Conservation (phyloP, 2,113 vertebrate species). For the Tachysurus fulvidraco region DNA sequence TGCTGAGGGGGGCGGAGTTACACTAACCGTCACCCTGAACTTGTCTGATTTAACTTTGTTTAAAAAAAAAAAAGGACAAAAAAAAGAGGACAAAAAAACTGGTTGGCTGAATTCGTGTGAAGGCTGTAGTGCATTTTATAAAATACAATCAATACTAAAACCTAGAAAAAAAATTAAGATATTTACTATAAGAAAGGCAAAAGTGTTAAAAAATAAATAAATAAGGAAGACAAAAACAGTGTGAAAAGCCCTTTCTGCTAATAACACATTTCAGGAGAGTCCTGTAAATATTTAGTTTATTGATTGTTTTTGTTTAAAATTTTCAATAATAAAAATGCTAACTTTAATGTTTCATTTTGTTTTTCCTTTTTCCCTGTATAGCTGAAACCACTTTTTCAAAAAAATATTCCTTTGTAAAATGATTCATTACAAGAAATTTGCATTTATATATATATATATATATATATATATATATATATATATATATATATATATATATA, state of each 20-base stretch:
- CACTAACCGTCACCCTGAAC: slow-evolving; percentile 42
- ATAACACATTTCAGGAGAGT: slow-evolving; percentile 72
- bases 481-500: too few species aligned
- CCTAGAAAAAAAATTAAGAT: slow-evolving; percentile 55
- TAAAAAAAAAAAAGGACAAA: slow-evolving; percentile 42
- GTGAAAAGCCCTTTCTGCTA: slow-evolving; percentile 67
- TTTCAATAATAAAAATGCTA: slow-evolving; percentile 62
- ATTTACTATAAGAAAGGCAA: slow-evolving; percentile 49
- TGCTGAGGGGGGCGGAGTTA: slow-evolving; percentile 53
- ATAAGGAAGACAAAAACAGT: slow-evolving; percentile 57
- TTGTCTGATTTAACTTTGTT: slow-evolving; percentile 48
- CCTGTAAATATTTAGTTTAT: slow-evolving; percentile 72
- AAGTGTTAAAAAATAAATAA: slow-evolving; percentile 11
- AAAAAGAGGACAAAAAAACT: slow-evolving; percentile 18
- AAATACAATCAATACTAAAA: slow-evolving; percentile 59
- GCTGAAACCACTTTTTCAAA: slow-evolving; percentile 73
- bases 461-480: too few species aligned
- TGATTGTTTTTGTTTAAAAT: slow-evolving; percentile 46
- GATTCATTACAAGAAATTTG: slow-evolving; percentile 87
- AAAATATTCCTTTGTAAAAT: slow-evolving; percentile 83
- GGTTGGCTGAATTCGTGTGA: slow-evolving; percentile 20
- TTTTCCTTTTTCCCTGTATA: slow-evolving; percentile 68
- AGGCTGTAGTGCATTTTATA: slow-evolving; percentile 58
- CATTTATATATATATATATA: too few species aligned
- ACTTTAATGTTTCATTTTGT: slow-evolving; percentile 58